Evolutionary conservation across 2,113 vertebrate species (phyloP), one percentile per base, ranked within the genome.

Genomic region (Lepisosteus osseus): DNA sequence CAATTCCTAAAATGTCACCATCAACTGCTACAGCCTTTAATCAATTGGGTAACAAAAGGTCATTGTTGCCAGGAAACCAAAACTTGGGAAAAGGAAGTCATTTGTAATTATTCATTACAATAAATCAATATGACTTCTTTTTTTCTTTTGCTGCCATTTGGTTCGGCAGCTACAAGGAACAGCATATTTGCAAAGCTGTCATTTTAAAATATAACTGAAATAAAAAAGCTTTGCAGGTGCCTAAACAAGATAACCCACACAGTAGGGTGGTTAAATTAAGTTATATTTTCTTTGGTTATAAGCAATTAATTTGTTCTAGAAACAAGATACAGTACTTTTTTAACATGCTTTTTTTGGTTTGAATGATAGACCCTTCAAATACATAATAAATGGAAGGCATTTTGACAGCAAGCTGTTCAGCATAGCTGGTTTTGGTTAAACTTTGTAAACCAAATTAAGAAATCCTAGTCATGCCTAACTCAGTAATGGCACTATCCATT

Each of bases 1-100:
- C 79, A 84, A 80, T 87, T 82, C 86, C 86, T 81, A 65, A 93
- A 91, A 91, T 90, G 88, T 79, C 89, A 88, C 78, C 85, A 84
- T 90, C 85, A 89, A 87, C 80, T 83, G 79, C 80, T 76, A 79
- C 9, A 74, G 78, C 85, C 81, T 89, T 92, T 88, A 89, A 91
- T 90, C 86, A 87, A 83, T 80, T 84, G 78, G 79, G 84, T 82
- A 83, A 83, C 70, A 79, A 89, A 93, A 93, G 87, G 89, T 91
- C 87, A 91, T 68, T 54, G 78, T 74, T 80, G 80, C 79, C 74
- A 81, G 42, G 79, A 80, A 71, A 79, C 78, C 70, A 43, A 78
- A 74, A 57, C 68, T 61, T 29, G 73, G 62, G 72, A 72, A 71
- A 75, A 81, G 76, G 55, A 67, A 47, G 51, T 68, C 77, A 72